Evolutionary conservation across 2,797 vertebrate genomes (phyloP), one percentile per base, ranked within the genome.

Genomic region (Lutjanus argentimaculatus): DNA sequence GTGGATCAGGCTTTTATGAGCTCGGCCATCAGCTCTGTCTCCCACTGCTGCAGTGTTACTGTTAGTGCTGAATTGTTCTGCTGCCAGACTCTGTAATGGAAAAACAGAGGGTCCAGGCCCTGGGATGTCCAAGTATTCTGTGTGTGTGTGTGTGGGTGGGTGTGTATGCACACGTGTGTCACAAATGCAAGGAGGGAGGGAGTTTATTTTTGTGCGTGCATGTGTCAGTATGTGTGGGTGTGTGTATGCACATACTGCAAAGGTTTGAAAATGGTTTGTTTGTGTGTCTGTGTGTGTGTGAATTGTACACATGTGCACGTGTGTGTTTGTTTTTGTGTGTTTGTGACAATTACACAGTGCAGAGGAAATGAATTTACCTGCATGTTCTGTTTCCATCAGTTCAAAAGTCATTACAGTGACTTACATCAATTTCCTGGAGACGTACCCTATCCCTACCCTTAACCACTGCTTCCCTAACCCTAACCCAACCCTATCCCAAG

Each of bases 31-130:
- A 55, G 78, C 51, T 82, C 67, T 1, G 48, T 80, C 85, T 88
- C 88, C 77, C 66, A 68, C 63, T 81, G 84, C 64, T 89, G 79
- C 67, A 88, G 62, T 73, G 84, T 82, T 88, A 61, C 79, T 84
- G 68, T 16, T 80, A 21, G 62, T 46, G 77, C 76, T 82, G 66
- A 69, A 74, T 45, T 61, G 79, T 72, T 86, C 51, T 62, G 65
- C 79, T 89, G 88, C 88, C 88, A 90, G 83, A 12, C 75, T 49
- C 63, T 2, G 82, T 90, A 86, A 92, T 93, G 88, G 88, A 92
- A 92, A 92, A 93, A 85, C 87, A 83, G 75, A 85, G 82, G 56
- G 82, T 81, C 81, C 90, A 88, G 80, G 71, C 74, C 40, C 63
- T 84, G 79, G 70, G 79, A 85, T 80, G 81, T 81, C 86, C 82